phyloP scores from a whole-genome alignment of 2,797 vertebrate species.

The Craterocephalus amniculus region DNA sequence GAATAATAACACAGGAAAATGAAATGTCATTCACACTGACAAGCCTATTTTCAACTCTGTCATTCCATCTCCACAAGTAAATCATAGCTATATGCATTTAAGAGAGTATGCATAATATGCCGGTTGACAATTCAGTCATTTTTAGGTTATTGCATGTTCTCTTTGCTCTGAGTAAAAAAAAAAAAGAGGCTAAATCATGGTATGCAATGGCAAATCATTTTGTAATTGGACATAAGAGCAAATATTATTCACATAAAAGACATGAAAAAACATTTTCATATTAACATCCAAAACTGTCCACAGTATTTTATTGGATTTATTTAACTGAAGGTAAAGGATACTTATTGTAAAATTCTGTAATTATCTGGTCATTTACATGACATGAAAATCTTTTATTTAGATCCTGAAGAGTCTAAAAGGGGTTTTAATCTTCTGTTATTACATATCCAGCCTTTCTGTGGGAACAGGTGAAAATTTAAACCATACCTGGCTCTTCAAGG shows the following conservation, averaged over 20 bases:
- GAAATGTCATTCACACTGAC: slow-evolving; percentile 79
- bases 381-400: slow-evolving; percentile 26
- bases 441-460: slow-evolving; percentile 15
- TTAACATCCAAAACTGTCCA: slow-evolving; percentile 4
- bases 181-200: background rate
- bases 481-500: slow-evolving; percentile 37
- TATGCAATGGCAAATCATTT: slow-evolving; percentile 24
- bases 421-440: slow-evolving; percentile 21
- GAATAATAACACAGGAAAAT: slow-evolving; percentile 75
- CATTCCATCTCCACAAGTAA: slow-evolving; percentile 72
- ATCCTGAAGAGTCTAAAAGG: slow-evolving; percentile 24
- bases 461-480: slow-evolving; percentile 43
- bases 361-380: slow-evolving; percentile 42
- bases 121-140: slow-evolving; percentile 24
- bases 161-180: slow-evolving; percentile 4
- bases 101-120: slow-evolving; percentile 49
- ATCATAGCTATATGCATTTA: slow-evolving; percentile 65
- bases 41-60: slow-evolving; percentile 80
- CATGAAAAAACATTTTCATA: slow-evolving; percentile 4
- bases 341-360: slow-evolving; percentile 7
- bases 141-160: background rate
- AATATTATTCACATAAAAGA: slow-evolving; percentile 9
- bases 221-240: slow-evolving; percentile 10
- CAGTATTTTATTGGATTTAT: slow-evolving; percentile 17
- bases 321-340: background rate